phyloP scores from a whole-genome alignment of 1,140 invertebrate genomes.

The Spodoptera litura region DNA sequence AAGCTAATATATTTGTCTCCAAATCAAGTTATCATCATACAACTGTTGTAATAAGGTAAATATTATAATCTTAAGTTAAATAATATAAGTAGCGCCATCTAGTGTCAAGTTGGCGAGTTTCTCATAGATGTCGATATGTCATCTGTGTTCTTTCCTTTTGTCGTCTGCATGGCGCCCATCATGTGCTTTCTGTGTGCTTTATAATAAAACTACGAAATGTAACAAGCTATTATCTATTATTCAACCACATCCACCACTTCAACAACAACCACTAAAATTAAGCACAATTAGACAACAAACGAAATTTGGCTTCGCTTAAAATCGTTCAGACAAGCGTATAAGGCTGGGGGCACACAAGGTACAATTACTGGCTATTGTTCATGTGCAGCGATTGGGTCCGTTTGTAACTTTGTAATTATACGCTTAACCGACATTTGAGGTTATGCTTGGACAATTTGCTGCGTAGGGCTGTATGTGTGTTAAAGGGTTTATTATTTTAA shows the following conservation, averaged over 20 bases:
- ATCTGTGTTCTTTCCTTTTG: too few relatives aligned
- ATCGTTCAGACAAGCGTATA: slow-evolving; percentile 37
- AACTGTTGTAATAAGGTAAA: too few relatives aligned
- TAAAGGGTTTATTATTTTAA: too few relatives aligned
- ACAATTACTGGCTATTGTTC: slow-evolving; percentile 65
- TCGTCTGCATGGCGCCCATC: too few relatives aligned
- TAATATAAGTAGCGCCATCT: too few relatives aligned
- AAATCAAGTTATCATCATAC: not conserved
- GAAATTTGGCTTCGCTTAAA: slow-evolving; percentile 10
- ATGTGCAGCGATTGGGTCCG: slow-evolving; percentile 58
- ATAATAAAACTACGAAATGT: too few relatives aligned
- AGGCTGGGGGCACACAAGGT: slow-evolving; percentile 59
- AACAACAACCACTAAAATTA: slow-evolving; percentile 19
- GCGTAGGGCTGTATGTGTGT: not conserved
- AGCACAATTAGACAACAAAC: slow-evolving; percentile 9
- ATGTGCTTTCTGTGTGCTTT: too few relatives aligned
- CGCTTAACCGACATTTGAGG: slow-evolving; percentile 55
- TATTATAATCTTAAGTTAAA: too few relatives aligned
- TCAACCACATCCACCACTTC: too few relatives aligned
- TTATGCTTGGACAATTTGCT: slow-evolving; percentile 26
- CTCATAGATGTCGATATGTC: too few relatives aligned
- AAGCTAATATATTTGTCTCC: not conserved
- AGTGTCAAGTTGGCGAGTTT: too few relatives aligned
- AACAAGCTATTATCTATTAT: too few relatives aligned
- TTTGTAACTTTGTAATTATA: slow-evolving; percentile 66